Base-by-base conservation (phyloP, 1,140 invertebrate species). In the Fragariocoptes setiger region DNA sequence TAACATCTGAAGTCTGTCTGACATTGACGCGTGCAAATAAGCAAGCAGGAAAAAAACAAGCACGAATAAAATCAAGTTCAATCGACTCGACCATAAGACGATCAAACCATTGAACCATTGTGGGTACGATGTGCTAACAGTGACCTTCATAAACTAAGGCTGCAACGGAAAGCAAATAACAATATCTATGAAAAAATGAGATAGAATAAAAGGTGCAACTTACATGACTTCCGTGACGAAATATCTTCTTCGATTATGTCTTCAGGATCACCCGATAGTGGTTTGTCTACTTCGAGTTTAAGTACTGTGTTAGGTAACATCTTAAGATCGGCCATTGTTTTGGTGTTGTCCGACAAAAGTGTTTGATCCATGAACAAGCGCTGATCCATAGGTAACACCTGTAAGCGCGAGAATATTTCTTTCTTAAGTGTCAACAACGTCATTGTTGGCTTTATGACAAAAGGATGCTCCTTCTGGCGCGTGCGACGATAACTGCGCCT, bases 331-430 rank as follows among this genome's bases (percentile, higher is more conserved):
- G 51, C 49, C 13, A 66, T 47, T 1, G 61, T 63, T 2, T 51
- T 47, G 0, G 50, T 42, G 37, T 56, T 52, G 19, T 59, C 56
- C 14, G 35, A 25, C n/a, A 65, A 47, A 16, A 48, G 45, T 20
- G 46, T 43, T 1, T 58, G 61, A 38, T 60, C 51, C n/a, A 57
- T 42, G 3, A 43, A 54, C 19, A 65, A 48, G 43, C 62, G 57
- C 46, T 66, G 64, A 48, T 66, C 64, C 50, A 55, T 63, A 3
- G 61, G 58, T 4, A 60, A 52, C 4, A 65, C 61, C 18, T 53
- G 49, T 44, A 61, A 63, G 39, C 54, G 47, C n/a, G 54, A 54
- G 51, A 60, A 59, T n/a, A 66, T 54, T 59, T 65, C 49, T 18
- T 21, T 22, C 16, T 5, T 13, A 3, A 19, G 20, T 19, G 3